A percentile compares a stretch with the other conserved stretches of the same genome.
These are phyloP conservation scores for Maconellicoccus hirsutus DNA, from an alignment of 1,140 invertebrate genomes.

Conservation along the genomic window DNA sequence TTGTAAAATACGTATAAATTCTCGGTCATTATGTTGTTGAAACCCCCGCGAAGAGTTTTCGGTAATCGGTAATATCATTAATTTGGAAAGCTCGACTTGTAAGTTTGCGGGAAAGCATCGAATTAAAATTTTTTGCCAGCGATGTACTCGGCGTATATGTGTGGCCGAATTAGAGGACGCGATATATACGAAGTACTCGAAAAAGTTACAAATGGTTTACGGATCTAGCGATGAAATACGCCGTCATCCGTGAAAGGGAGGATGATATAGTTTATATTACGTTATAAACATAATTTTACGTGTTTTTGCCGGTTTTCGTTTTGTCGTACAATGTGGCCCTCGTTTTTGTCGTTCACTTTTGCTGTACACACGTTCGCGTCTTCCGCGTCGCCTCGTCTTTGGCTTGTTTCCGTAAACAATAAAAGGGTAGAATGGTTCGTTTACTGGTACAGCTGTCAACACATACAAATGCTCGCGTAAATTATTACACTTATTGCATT, in stretches of 20 bases:
- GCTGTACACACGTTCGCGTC: neutral
- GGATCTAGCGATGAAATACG: neutral
- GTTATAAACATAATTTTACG: conserved; percentile 10
- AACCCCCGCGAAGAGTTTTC: too few species aligned
- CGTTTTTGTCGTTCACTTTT: too few species aligned
- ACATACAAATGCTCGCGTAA: neutral
- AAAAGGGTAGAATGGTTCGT: conserved; percentile 3
- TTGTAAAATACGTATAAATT: too few species aligned
- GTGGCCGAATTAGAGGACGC: too few species aligned
- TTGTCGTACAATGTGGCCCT: neutral
- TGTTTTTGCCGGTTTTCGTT: neutral
- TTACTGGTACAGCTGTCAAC: conserved; percentile 3
- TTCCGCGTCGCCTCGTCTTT: neutral
- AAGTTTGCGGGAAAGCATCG: too few species aligned
- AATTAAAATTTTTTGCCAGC: too few species aligned
- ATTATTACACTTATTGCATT: conserved; percentile 9
- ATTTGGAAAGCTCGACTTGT: too few species aligned
- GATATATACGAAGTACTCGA: neutral
- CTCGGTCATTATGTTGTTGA: too few species aligned
- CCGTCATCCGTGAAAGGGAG: neutral
- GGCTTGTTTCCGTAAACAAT: neutral
- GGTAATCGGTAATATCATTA: too few species aligned
- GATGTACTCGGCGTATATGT: too few species aligned
- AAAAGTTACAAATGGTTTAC: conserved; percentile 1
- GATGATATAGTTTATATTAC: conserved; percentile 5